Evolutionary conservation across 1,140 invertebrate genomes (phyloP).

Genomic region (Latrodectus geometricus): DNA sequence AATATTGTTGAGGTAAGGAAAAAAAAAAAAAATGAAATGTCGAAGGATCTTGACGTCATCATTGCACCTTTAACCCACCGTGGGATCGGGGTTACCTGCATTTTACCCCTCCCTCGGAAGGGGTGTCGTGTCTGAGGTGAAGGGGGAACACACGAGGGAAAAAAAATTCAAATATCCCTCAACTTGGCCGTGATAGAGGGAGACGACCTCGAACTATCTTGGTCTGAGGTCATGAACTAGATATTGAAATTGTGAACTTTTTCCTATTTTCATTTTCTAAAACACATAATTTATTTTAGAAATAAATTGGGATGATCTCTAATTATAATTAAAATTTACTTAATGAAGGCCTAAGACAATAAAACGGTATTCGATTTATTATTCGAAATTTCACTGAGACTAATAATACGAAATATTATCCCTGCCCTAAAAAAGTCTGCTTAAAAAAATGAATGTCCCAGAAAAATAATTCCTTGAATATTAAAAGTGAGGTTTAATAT

Average conservation of each 20-base stretch:
- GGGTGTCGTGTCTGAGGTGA: constrained; percentile 23
- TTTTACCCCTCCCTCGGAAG: constrained; percentile 19
- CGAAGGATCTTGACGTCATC: constrained; percentile 6
- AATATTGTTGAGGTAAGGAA: not conserved
- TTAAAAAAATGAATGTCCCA: too few relatives aligned
- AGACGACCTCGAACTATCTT: not conserved
- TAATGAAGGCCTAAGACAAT: too few relatives aligned
- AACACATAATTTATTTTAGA: too few relatives aligned
- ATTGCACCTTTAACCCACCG: constrained; percentile 22
- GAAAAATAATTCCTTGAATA: too few relatives aligned
- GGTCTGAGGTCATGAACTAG: constrained; percentile 9
- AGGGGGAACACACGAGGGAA: not conserved
- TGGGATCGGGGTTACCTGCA: constrained; percentile 52
- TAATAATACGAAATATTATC: too few relatives aligned
- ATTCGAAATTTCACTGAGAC: too few relatives aligned
- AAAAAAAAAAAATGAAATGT: too few relatives aligned
- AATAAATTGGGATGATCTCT: too few relatives aligned
- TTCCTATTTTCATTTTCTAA: not conserved
- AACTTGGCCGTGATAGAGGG: constrained; percentile 18
- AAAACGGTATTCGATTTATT: too few relatives aligned
- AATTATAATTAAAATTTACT: too few relatives aligned
- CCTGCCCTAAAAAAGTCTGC: too few relatives aligned
- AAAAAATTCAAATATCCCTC: constrained; percentile 7
- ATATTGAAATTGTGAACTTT: not conserved
- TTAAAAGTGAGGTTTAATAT: too few relatives aligned